A percentile compares a stretch with the other conserved stretches of the same genome.
phyloP scores from a whole-genome alignment of 2,888 invertebrate species.

The Tholera decimalis region DNA sequence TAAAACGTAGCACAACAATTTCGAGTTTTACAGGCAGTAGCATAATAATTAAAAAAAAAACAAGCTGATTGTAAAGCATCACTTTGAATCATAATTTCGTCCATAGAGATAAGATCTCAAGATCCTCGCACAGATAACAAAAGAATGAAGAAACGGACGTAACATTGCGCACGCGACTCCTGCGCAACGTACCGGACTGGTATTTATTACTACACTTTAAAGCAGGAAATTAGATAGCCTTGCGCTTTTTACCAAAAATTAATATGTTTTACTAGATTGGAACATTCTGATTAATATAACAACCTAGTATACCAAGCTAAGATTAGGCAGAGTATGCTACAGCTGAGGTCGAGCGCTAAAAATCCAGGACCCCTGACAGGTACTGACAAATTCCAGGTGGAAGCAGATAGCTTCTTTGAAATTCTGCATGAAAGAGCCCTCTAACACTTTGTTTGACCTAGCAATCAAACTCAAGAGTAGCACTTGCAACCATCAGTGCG shows the following conservation, averaged over 20 bases:
- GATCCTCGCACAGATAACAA: conserved; percentile 44
- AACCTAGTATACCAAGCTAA: not conserved
- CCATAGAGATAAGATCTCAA: conserved; percentile 47
- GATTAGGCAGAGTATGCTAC: no score
- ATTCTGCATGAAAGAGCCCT: no score
- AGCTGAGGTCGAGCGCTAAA: no score
- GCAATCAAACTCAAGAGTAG: not conserved
- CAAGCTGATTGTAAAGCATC: conserved; percentile 16
- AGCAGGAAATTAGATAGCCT: conserved; percentile 51
- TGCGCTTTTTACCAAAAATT: conserved; percentile 31
- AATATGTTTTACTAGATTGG: not conserved
- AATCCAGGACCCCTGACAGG: no score
- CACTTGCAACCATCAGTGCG: not conserved
- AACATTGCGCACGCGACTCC: conserved; percentile 57
- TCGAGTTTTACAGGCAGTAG: conserved; percentile 1
- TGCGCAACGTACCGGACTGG: conserved; percentile 41
- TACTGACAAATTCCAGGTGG: no score
- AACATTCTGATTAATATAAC: not conserved
- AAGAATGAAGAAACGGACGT: conserved; percentile 63
- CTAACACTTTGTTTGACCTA: no score
- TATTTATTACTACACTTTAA: conserved; percentile 54
- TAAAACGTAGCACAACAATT: conserved; percentile 8
- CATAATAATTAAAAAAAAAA: conserved; percentile 19
- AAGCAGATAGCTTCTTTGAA: no score
- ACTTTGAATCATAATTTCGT: conserved; percentile 45